phyloP scores from a whole-genome alignment of 2,888 invertebrate species.

The Leistus spinibarbis region DNA sequence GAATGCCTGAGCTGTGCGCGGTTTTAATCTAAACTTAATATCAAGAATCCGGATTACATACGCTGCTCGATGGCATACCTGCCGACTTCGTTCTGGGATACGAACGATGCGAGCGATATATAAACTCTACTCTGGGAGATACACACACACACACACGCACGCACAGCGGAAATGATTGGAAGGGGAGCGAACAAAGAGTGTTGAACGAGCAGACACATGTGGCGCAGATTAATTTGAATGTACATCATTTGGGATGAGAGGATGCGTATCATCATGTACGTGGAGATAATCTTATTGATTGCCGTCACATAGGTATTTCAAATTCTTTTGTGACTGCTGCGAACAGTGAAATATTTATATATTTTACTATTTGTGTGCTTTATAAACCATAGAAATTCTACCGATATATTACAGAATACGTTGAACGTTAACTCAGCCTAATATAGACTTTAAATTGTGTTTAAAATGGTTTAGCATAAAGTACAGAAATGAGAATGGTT shows the following conservation, averaged over 20 bases:
- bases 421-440: too few relatives aligned
- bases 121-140: too few relatives aligned
- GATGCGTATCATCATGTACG: too few relatives aligned
- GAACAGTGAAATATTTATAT: background rate
- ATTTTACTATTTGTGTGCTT: background rate
- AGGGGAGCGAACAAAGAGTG: background rate
- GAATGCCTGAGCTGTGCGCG: background rate
- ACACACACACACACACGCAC: too few relatives aligned
- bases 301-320: background rate
- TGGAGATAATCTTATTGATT: background rate
- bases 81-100: too few relatives aligned
- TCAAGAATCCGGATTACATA: conserved; percentile 1
- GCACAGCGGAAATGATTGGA: background rate
- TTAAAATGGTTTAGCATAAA: too few relatives aligned
- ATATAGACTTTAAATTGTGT: too few relatives aligned
- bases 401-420: too few relatives aligned
- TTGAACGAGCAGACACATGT: background rate
- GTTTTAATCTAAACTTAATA: conserved; percentile 24
- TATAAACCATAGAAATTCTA: too few relatives aligned
- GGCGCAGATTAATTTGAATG: background rate
- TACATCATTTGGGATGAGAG: background rate
- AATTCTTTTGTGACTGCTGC: background rate
- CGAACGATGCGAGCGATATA: too few relatives aligned
- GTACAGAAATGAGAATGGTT: too few relatives aligned
- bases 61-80: background rate